Evolutionary conservation across 2,797 vertebrate genomes (phyloP).

Genomic region (Tragelaphus oryx): DNA sequence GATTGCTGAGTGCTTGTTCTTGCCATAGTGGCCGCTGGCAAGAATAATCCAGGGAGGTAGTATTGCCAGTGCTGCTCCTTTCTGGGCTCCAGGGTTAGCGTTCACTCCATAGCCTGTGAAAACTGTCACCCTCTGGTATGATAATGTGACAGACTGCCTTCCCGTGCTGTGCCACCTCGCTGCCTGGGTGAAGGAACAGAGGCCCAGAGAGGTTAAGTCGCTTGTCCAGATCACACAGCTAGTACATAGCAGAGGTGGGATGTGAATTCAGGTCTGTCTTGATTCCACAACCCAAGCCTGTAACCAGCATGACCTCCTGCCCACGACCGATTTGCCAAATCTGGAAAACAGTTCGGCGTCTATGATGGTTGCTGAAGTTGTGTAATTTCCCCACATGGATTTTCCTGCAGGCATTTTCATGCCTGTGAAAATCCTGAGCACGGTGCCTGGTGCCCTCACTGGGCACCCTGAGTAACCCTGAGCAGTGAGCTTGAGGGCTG

Average conservation of each 20-base stretch:
- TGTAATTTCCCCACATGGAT: neutral
- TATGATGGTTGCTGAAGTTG: neutral
- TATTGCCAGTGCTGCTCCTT: accelerated
- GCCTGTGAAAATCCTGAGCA: neutral
- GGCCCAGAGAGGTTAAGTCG: neutral
- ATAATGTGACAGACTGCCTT: neutral
- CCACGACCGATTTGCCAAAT: neutral
- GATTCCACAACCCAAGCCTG: neutral
- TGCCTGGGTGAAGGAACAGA: neutral
- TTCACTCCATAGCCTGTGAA: neutral
- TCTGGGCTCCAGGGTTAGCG: neutral
- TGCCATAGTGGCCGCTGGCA: neutral
- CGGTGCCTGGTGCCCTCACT: neutral
- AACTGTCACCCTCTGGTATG: neutral
- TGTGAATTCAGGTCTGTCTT: neutral
- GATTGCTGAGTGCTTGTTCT: neutral
- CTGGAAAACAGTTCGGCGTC: neutral
- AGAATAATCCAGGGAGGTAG: no score
- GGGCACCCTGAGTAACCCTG: no score
- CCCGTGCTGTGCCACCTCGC: neutral
- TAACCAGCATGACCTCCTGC: neutral
- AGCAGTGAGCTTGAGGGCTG: neutral
- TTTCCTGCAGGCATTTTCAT: neutral
- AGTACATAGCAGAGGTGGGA: neutral
- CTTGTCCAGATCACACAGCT: neutral